Conservation (phyloP, 2,888 invertebrate species). For the Lycophotia porphyrea region DNA sequence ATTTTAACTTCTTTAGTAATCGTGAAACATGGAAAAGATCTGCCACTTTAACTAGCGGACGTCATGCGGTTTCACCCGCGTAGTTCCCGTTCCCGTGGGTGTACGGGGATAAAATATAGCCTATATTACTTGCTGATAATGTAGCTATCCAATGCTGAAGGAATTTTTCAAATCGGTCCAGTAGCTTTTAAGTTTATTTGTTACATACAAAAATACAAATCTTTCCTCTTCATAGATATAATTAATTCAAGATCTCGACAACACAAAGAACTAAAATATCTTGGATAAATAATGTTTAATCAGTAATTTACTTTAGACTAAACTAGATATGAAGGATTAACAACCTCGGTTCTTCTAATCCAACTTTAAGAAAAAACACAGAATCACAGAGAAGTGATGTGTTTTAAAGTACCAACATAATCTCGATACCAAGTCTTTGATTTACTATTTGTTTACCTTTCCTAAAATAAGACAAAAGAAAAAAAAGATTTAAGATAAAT, state of each 20-base stretch:
- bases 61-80: no score
- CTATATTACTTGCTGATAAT: no score
- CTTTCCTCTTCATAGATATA: no score
- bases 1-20: neutral
- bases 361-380: neutral
- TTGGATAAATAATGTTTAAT: neutral
- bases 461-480: constrained; percentile 1
- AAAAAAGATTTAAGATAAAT: constrained; percentile 2
- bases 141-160: no score
- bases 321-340: neutral
- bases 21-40: neutral
- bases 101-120: no score
- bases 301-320: neutral
- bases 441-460: constrained; percentile 17
- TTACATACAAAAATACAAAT: no score
- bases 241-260: neutral
- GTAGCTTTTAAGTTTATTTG: no score
- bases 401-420: neutral
- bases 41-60: no score
- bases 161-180: no score
- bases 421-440: neutral
- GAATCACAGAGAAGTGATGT: neutral
- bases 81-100: no score
- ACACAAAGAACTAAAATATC: neutral
- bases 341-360: neutral